Conservation (phyloP, 2,797 vertebrate species). For the Natrix natrix region DNA sequence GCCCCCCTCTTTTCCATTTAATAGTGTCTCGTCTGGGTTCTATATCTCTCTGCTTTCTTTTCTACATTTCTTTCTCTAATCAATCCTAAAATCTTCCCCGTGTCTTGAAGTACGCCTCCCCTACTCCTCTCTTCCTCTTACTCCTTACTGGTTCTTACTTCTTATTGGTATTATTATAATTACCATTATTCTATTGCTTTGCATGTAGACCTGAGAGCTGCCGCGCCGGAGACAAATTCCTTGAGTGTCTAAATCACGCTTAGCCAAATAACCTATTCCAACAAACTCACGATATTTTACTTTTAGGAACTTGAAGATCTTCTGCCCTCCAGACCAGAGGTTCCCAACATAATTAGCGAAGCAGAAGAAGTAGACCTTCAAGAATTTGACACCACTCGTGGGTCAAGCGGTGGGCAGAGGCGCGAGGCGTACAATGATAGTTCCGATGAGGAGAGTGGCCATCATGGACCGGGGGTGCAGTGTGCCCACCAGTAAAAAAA, state of each 20-base stretch:
- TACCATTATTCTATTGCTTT: not conserved
- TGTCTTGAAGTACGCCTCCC: no score
- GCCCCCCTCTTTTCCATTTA: no score
- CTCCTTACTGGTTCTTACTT: no score
- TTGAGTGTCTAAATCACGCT: not conserved
- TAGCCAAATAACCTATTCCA: not conserved
- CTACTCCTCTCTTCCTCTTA: no score
- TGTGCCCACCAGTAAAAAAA: constrained; percentile 94
- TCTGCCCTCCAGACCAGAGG: constrained; percentile 90
- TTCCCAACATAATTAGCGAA: constrained; percentile 86
- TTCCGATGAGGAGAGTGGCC: constrained; percentile 91
- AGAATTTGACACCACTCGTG: constrained; percentile 89
- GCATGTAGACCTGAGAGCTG: not conserved
- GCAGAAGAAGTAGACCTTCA: constrained; percentile 96
- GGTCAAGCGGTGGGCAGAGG: constrained; percentile 85
- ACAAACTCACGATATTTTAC: not conserved
- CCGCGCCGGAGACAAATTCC: not conserved
- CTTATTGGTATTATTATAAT: not conserved
- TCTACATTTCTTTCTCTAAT: no score
- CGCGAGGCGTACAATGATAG: constrained; percentile 98
- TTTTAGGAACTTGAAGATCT: constrained; percentile 94
- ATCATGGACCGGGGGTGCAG: constrained; percentile 93
- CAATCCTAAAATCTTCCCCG: no score
- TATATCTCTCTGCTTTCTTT: no score
- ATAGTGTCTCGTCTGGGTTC: no score